A percentile compares a stretch with the other conserved stretches of the same genome.
These are phyloP conservation scores for Hipparchia semele DNA, from an alignment of 2,888 invertebrate genomes.

Conservation along the genomic window DNA sequence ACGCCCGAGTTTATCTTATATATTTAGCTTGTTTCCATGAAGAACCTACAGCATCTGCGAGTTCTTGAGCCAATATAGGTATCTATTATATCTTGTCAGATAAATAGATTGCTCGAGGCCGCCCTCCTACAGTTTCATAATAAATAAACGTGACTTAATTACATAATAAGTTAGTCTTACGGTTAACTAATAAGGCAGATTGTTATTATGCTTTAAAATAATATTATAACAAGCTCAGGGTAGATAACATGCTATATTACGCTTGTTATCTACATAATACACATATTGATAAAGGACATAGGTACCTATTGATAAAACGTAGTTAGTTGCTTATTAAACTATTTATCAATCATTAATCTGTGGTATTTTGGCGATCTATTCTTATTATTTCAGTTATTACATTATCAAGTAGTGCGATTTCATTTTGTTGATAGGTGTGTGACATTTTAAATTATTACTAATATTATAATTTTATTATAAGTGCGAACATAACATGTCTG, in stretches of 20 bases:
- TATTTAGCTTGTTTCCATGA: too few species aligned
- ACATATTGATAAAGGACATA: neutral
- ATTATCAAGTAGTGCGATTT: too few species aligned
- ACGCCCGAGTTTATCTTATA: too few species aligned
- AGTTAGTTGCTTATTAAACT: neutral
- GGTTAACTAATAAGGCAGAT: neutral
- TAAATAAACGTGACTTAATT: neutral
- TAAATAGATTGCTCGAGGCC: conserved; percentile 1
- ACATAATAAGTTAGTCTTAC: neutral
- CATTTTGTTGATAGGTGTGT: too few species aligned
- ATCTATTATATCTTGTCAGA: neutral
- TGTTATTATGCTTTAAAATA: neutral
- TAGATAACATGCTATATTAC: conserved; percentile 2
- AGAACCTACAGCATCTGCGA: too few species aligned
- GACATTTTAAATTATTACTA: too few species aligned
- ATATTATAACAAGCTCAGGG: conserved; percentile 5
- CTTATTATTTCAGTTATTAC: too few species aligned
- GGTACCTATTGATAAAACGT: neutral
- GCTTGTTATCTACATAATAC: neutral
- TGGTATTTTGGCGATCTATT: too few species aligned
- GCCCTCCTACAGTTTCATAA: neutral
- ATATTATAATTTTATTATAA: too few species aligned
- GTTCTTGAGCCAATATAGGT: neutral
- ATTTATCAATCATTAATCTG: neutral
- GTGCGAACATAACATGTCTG: too few species aligned